These are phyloP conservation scores for Graphium colonna DNA, from an alignment of 2,888 invertebrate species.

Conservation along the genomic window DNA sequence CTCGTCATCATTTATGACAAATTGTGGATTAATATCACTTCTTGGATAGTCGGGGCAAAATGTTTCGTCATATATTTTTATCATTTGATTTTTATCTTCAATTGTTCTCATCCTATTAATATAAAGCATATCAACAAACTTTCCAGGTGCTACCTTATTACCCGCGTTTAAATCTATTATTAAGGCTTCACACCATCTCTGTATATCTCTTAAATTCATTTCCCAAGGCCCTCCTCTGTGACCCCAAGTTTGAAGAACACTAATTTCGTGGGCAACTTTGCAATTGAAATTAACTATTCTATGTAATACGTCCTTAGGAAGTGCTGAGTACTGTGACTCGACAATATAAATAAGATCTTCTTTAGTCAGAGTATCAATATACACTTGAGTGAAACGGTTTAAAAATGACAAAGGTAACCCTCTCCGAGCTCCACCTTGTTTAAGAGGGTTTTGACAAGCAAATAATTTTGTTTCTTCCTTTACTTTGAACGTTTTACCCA, in stretches of 20 bases:
- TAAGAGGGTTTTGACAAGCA: slow-evolving; percentile 98
- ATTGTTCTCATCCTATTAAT: slow-evolving; percentile 91
- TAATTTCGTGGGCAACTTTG: slow-evolving; percentile 82
- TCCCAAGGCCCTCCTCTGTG: slow-evolving; percentile 95
- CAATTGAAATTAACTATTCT: slow-evolving; percentile 91
- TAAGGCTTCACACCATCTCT: slow-evolving; percentile 93
- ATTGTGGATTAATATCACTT: slow-evolving; percentile 75
- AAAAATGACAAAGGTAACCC: slow-evolving; percentile 98
- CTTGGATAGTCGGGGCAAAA: slow-evolving; percentile 72
- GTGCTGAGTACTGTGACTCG: slow-evolving; percentile 80
- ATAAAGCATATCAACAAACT: slow-evolving; percentile 89
- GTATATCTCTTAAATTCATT: slow-evolving; percentile 96
- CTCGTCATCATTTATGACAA: slow-evolving; percentile 79
- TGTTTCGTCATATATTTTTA: slow-evolving; percentile 64
- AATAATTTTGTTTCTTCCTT: slow-evolving; percentile 91
- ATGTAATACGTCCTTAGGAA: slow-evolving; percentile 81
- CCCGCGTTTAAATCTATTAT: slow-evolving; percentile 56
- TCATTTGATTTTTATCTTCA: slow-evolving; percentile 87
- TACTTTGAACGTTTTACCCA: slow-evolving; percentile 91
- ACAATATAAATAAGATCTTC: slow-evolving; percentile 85
- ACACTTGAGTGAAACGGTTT: slow-evolving; percentile 97
- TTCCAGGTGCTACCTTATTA: slow-evolving; percentile 69
- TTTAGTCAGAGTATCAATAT: slow-evolving; percentile 81
- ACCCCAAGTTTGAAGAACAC: slow-evolving; percentile 84
- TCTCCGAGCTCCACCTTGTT: slow-evolving; percentile 97